phyloP scores from a whole-genome alignment of 2,797 vertebrate species.

The Sebastes taczanowskii region DNA sequence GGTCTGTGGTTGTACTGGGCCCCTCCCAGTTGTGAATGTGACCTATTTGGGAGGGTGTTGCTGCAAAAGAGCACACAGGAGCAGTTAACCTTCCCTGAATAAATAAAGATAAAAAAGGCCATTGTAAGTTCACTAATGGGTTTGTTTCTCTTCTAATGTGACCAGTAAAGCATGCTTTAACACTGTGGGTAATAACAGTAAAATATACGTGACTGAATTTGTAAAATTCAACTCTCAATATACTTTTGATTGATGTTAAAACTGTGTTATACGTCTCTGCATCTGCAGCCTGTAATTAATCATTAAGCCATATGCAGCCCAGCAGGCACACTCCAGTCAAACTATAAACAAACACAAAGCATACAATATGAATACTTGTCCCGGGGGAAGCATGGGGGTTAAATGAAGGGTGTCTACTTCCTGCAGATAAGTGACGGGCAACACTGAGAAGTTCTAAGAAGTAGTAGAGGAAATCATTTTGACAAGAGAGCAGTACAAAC shows the following conservation, averaged over 20 bases:
- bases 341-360: constrained; percentile 42
- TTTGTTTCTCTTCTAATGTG: not conserved
- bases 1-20: constrained; percentile 16
- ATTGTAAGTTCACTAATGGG: constrained; percentile 21
- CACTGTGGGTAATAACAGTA: not conserved
- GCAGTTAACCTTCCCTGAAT: constrained; percentile 48
- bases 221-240: not conserved
- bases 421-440: constrained; percentile 69
- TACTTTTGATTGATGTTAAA: not conserved
- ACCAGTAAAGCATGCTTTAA: not conserved
- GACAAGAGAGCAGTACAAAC: constrained; percentile 49
- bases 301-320: constrained; percentile 26
- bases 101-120: constrained; percentile 58
- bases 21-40: constrained; percentile 41
- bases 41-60: constrained; percentile 11
- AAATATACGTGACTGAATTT: not conserved
- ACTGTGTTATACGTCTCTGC: not conserved
- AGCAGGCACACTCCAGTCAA: constrained; percentile 20
- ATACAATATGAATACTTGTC: constrained; percentile 16
- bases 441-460: constrained; percentile 18
- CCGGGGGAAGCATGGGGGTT: constrained; percentile 35
- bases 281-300: constrained; percentile 32
- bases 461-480: constrained; percentile 49
- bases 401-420: constrained; percentile 72
- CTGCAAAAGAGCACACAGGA: constrained; percentile 7